phyloP scores from a whole-genome alignment of 2,797 vertebrate genomes.

The Petrocephalus sullivani region DNA sequence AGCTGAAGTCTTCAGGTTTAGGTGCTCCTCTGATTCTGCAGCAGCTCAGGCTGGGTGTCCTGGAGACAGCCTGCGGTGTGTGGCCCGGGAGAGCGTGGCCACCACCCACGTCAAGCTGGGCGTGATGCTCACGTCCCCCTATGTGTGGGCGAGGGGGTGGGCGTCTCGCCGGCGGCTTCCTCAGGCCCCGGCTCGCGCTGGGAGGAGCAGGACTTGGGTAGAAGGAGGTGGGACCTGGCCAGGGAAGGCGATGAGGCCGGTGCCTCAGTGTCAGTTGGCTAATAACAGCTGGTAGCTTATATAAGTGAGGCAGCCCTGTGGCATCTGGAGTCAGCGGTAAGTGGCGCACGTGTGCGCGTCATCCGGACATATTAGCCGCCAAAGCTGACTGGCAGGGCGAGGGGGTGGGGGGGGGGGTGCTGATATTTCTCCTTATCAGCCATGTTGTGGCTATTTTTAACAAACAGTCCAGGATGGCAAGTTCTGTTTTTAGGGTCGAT shows the following conservation, averaged over 20 bases:
- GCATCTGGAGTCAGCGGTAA: slow-evolving; percentile 6
- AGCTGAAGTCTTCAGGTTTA: neutral
- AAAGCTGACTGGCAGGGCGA: neutral
- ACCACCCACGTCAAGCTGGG: neutral
- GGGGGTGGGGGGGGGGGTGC: neutral
- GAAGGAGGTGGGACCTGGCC: neutral
- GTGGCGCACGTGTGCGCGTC: slow-evolving; percentile 31
- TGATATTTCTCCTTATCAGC: neutral
- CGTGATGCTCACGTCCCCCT: neutral
- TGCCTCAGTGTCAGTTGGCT: neutral
- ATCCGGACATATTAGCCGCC: neutral
- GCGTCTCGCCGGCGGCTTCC: neutral
- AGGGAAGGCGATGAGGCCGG: neutral
- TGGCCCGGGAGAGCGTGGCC: neutral
- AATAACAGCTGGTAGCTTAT: slow-evolving; percentile 20
- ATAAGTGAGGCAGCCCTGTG: neutral
- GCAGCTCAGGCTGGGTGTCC: neutral
- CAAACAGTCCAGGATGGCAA: neutral
- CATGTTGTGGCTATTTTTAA: neutral
- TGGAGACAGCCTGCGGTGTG: neutral
- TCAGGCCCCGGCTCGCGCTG: neutral
- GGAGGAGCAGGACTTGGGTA: neutral
- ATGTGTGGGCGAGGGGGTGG: too few species aligned
- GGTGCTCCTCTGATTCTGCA: neutral
- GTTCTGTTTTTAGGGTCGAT: neutral